Evolutionary conservation across 2,888 invertebrate species (phyloP).

Genomic region (Cephus runcator): DNA sequence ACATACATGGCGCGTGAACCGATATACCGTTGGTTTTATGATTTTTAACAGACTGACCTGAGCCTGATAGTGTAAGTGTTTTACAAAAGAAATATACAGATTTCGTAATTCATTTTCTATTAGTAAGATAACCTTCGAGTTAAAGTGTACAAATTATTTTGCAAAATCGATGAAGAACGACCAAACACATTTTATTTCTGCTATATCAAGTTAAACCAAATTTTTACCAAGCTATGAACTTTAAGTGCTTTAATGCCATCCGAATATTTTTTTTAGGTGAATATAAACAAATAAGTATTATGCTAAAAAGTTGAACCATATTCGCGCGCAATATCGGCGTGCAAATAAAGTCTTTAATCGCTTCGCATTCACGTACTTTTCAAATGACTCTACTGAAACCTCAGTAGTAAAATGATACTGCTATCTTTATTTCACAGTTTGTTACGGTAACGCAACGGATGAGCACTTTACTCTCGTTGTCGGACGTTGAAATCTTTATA

Average conservation of each 20-base stretch:
- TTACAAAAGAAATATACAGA: background rate
- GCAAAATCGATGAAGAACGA: background rate
- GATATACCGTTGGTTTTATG: conserved; percentile 36
- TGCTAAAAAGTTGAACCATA: background rate
- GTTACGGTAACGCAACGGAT: background rate
- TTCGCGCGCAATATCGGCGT: background rate
- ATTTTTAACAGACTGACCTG: conserved; percentile 39
- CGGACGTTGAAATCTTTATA: background rate
- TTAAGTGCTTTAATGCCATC: background rate
- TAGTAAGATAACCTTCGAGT: background rate
- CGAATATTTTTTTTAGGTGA: background rate
- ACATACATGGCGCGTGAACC: conserved; percentile 48
- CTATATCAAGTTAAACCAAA: background rate
- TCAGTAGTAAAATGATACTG: background rate
- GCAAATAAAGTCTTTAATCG: background rate
- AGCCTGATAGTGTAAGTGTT: conserved; percentile 28
- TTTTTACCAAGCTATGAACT: background rate
- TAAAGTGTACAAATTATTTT: background rate
- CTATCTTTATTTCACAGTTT: background rate
- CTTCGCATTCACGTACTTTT: background rate
- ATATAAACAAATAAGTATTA: background rate
- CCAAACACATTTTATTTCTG: background rate
- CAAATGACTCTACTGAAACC: background rate
- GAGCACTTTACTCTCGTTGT: background rate
- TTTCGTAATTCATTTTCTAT: background rate